These are phyloP conservation scores for Adoxophyes honmai DNA, from an alignment of 1,140 invertebrate species.

Conservation along the genomic window DNA sequence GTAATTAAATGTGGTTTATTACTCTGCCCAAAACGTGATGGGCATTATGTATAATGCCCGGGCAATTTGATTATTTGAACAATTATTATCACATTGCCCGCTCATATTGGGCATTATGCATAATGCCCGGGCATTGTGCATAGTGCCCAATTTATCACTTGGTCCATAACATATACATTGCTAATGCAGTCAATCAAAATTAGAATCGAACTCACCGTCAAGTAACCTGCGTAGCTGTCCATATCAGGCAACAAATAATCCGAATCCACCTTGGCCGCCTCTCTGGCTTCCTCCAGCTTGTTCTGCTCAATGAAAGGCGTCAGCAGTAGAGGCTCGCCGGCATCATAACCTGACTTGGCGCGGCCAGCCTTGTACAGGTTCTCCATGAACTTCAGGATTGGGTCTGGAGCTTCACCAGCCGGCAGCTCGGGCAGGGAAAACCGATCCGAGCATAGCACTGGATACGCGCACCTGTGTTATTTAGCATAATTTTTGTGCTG, in stretches of 20 bases:
- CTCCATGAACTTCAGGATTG: conserved; percentile 63
- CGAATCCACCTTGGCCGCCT: conserved; percentile 58
- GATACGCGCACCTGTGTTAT: conserved; percentile 30
- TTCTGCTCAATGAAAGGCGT: conserved; percentile 57
- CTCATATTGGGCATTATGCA: no score
- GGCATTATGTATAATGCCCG: no score
- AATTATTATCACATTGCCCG: no score
- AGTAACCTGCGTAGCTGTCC: conserved; percentile 69
- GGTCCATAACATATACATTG: no score
- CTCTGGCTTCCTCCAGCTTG: conserved; percentile 56
- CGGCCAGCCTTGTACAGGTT: conserved; percentile 44
- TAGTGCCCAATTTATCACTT: no score
- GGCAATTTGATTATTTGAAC: no score
- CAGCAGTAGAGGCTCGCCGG: conserved; percentile 59
- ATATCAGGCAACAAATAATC: conserved; percentile 56
- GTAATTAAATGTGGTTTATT: no score
- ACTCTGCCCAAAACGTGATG: no score
- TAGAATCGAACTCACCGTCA: conserved; percentile 48
- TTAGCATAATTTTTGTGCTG: no score
- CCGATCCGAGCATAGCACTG: conserved; percentile 30
- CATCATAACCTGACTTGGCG: conserved; percentile 30
- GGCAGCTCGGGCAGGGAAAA: conserved; percentile 51
- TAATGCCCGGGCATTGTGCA: no score
- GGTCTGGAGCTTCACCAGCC: conserved; percentile 61
- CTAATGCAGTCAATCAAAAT: no score